Conservation (phyloP, 2,888 invertebrate genomes). For the Orthonevra nobilis region DNA sequence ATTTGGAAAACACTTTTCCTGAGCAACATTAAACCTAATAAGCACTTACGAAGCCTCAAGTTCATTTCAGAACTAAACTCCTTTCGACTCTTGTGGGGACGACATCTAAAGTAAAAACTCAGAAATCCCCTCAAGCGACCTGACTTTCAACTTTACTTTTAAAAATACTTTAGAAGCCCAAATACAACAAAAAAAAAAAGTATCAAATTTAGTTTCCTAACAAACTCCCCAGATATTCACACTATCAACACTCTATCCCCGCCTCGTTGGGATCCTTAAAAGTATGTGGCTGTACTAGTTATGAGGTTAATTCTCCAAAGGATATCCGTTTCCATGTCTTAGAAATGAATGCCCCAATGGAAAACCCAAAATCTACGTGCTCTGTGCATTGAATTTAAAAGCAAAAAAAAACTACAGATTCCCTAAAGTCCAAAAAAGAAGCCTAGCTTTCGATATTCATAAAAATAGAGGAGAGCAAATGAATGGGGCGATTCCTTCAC, state of each 20-base stretch:
- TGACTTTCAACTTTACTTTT: too few species aligned
- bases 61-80: too few species aligned
- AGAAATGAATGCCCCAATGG: background rate
- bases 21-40: too few species aligned
- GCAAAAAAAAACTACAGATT: background rate
- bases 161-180: too few species aligned
- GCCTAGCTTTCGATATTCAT: background rate
- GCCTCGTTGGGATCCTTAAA: background rate
- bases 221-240: constrained; percentile 7
- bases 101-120: too few species aligned
- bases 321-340: background rate
- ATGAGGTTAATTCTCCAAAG: constrained; percentile 23
- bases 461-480: background rate
- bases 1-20: too few species aligned
- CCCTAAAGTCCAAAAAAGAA: background rate
- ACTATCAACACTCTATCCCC: constrained; percentile 2
- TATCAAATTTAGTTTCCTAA: background rate
- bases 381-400: constrained; percentile 6
- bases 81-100: too few species aligned
- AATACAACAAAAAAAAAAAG: too few species aligned
- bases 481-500: constrained; percentile 41
- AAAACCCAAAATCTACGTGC: constrained; percentile 16
- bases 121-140: too few species aligned
- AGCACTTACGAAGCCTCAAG: too few species aligned
- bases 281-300: constrained; percentile 8